phyloP scores from a whole-genome alignment of 2,888 invertebrate species.

The Eupithecia exiguata region DNA sequence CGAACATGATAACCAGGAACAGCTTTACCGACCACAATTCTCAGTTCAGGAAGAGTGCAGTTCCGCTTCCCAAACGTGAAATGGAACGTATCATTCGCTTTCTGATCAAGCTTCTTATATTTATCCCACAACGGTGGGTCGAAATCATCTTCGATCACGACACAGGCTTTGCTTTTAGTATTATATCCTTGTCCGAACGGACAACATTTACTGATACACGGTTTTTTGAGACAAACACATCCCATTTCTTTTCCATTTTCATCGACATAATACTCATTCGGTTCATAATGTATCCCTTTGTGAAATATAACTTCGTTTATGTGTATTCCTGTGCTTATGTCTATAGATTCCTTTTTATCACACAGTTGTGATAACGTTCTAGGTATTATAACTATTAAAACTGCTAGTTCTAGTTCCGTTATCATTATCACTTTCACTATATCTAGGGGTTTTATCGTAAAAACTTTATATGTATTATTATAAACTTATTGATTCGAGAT shows the following conservation, averaged over 20 bases:
- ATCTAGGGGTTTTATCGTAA: neutral
- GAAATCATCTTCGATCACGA: constrained; percentile 48
- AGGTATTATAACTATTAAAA: constrained; percentile 41
- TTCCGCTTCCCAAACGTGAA: constrained; percentile 56
- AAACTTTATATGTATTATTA: neutral
- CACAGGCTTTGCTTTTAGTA: constrained; percentile 49
- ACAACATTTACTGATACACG: constrained; percentile 66
- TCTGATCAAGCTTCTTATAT: constrained; percentile 46
- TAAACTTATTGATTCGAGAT: neutral
- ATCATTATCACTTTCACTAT: constrained; percentile 37
- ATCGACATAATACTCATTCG: constrained; percentile 56
- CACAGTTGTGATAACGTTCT: constrained; percentile 48
- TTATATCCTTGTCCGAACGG: constrained; percentile 56
- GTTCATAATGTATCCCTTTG: constrained; percentile 51
- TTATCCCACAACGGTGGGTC: constrained; percentile 58
- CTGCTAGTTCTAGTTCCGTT: constrained; percentile 33
- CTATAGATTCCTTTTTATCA: constrained; percentile 45
- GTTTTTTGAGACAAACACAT: constrained; percentile 57
- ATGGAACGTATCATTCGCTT: constrained; percentile 54
- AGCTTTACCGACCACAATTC: constrained; percentile 46
- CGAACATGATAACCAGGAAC: constrained; percentile 47
- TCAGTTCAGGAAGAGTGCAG: constrained; percentile 47
- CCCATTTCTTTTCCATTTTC: constrained; percentile 49
- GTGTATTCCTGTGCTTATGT: constrained; percentile 56
- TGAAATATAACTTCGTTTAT: constrained; percentile 49